Conservation (phyloP, 2,113 vertebrate species). For the Brachirus orientalis region DNA sequence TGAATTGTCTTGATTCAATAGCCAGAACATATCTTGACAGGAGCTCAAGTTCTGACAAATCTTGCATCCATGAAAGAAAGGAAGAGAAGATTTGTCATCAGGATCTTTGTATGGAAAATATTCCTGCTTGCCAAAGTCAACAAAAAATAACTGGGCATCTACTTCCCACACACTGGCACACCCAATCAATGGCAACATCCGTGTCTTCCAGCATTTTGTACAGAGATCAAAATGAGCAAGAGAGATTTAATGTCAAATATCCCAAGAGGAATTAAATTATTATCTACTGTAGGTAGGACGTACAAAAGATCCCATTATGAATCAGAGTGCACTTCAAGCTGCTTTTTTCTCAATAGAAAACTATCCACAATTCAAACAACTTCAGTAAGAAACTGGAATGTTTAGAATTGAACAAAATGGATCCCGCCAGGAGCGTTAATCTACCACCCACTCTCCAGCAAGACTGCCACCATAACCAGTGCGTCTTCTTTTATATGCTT, state of each 20-base stretch:
- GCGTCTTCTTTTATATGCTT: constrained; percentile 77
- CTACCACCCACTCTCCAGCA: constrained; percentile 73
- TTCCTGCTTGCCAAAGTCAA: constrained; percentile 67
- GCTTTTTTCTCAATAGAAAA: constrained; percentile 59
- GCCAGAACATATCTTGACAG: constrained; percentile 35
- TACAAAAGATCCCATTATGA: constrained; percentile 56
- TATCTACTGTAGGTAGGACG: constrained; percentile 60
- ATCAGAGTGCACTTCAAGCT: constrained; percentile 54
- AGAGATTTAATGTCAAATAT: constrained; percentile 55
- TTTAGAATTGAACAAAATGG: constrained; percentile 75
- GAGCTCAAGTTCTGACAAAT: constrained; percentile 51
- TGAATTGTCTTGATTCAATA: no score
- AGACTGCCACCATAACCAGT: constrained; percentile 71
- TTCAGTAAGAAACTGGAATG: constrained; percentile 55
- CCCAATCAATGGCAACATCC: constrained; percentile 60
- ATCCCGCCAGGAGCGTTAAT: constrained; percentile 69
- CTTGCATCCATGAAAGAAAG: constrained; percentile 19
- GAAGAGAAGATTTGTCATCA: constrained; percentile 46
- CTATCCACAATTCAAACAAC: constrained; percentile 65
- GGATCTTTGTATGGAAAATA: constrained; percentile 65
- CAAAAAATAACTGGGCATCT: constrained; percentile 60
- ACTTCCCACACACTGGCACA: constrained; percentile 60
- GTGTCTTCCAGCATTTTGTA: constrained; percentile 59
- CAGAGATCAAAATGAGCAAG: constrained; percentile 50
- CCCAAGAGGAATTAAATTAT: constrained; percentile 65